Conservation (phyloP, 2,888 invertebrate genomes). For the Panzeria rudis region DNA sequence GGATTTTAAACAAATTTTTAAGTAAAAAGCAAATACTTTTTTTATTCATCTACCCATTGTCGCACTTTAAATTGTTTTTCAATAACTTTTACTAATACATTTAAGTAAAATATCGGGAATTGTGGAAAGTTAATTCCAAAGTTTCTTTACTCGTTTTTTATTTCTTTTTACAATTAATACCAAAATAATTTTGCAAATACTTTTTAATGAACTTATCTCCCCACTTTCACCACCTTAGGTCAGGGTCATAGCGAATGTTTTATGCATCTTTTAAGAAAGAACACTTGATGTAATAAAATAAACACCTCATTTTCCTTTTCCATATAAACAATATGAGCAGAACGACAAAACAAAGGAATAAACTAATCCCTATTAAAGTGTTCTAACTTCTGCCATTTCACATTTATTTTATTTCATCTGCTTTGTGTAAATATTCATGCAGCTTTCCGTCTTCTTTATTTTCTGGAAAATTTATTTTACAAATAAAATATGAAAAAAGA, state of each 20-base stretch:
- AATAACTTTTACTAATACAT: too few relatives aligned
- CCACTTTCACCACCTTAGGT: not conserved
- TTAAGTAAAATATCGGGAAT: too few relatives aligned
- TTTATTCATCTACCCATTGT: too few relatives aligned
- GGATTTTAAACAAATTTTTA: too few relatives aligned
- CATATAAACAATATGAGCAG: not conserved
- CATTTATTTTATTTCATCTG: constrained; percentile 44
- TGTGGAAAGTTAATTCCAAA: too few relatives aligned
- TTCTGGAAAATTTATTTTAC: constrained; percentile 5
- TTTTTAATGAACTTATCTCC: too few relatives aligned
- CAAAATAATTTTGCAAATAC: too few relatives aligned
- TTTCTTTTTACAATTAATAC: not conserved
- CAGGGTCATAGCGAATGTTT: not conserved
- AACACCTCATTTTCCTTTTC: constrained; percentile 9
- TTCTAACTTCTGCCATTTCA: constrained; percentile 54
- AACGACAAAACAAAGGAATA: constrained; percentile 38
- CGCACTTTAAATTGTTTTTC: too few relatives aligned
- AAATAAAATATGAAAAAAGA: constrained; percentile 11
- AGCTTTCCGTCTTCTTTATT: constrained; percentile 9
- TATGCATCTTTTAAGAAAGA: not conserved
- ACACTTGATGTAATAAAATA: not conserved
- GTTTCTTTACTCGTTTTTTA: too few relatives aligned
- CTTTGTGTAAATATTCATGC: constrained; percentile 58
- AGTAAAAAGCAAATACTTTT: too few relatives aligned
- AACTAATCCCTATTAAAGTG: constrained; percentile 51